phyloP scores from a whole-genome alignment of 2,888 invertebrate genomes.

The Conistra vaccinii region DNA sequence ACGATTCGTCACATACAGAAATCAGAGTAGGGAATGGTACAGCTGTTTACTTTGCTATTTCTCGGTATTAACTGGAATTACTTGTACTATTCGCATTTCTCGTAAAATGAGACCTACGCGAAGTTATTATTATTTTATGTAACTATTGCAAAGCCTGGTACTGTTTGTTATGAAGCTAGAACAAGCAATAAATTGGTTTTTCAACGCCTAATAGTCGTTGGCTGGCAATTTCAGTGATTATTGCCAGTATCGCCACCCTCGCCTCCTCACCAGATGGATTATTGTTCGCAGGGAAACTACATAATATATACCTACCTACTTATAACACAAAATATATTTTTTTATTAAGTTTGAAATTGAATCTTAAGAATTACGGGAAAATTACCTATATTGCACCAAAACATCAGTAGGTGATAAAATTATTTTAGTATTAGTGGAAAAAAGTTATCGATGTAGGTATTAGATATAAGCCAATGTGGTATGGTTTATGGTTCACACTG shows the following conservation, averaged over 20 bases:
- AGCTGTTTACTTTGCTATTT: conserved; percentile 52
- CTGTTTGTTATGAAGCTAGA: conserved; percentile 10
- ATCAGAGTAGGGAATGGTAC: conserved; percentile 46
- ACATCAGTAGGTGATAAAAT: not conserved
- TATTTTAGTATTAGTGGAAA: not conserved
- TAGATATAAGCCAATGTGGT: not conserved
- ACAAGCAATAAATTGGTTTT: conserved; percentile 1
- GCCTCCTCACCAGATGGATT: not conserved
- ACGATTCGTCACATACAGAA: conserved; percentile 50
- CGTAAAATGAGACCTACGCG: conserved; percentile 34
- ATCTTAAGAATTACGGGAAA: not conserved
- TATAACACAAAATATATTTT: no score
- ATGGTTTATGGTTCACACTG: not conserved
- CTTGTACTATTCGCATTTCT: conserved; percentile 34
- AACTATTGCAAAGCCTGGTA: not conserved
- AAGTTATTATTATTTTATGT: conserved; percentile 25
- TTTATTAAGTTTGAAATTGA: no score
- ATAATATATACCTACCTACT: no score
- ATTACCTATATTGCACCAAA: not conserved
- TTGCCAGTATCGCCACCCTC: not conserved
- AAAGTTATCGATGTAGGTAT: not conserved
- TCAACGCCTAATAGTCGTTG: not conserved
- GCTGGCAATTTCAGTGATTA: not conserved
- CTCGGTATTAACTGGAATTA: conserved; percentile 35
- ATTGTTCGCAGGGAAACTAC: not conserved